phyloP scores from a whole-genome alignment of 2,797 vertebrate genomes.

The Pangasius djambal region DNA sequence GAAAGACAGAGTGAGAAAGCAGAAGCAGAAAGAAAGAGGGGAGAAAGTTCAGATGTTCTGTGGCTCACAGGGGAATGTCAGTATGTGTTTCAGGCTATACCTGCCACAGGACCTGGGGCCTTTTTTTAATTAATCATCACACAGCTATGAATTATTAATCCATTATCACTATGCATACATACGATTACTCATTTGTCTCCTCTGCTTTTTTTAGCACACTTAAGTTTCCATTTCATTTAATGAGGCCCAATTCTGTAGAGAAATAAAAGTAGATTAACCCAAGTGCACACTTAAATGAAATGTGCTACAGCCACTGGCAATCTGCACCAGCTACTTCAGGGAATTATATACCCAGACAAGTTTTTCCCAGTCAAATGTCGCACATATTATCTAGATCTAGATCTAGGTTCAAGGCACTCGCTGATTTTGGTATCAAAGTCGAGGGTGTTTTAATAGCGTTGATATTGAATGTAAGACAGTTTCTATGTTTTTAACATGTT shows the following conservation, averaged over 20 bases:
- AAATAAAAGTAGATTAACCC: constrained; percentile 57
- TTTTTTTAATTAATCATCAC: constrained; percentile 83
- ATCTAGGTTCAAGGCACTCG: background rate
- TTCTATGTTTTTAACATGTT: background rate
- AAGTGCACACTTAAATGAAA: constrained; percentile 53
- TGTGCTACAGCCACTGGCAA: constrained; percentile 27
- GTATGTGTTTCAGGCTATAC: constrained; percentile 73
- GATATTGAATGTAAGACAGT: constrained; percentile 4
- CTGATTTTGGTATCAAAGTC: constrained; percentile 11
- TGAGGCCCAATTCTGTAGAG: constrained; percentile 63
- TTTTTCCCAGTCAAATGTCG: constrained; percentile 16
- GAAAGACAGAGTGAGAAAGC: constrained; percentile 23
- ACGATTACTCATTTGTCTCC: constrained; percentile 65
- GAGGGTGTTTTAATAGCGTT: constrained; percentile 1
- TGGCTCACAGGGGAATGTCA: constrained; percentile 74
- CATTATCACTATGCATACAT: constrained; percentile 75
- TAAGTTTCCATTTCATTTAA: constrained; percentile 68
- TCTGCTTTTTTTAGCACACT: constrained; percentile 64
- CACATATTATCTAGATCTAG: constrained; percentile 26
- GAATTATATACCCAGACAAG: constrained; percentile 28
- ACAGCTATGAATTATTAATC: constrained; percentile 80
- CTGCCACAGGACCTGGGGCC: constrained; percentile 77
- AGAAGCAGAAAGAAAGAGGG: constrained; percentile 14
- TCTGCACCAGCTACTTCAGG: constrained; percentile 28
- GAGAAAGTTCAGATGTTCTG: constrained; percentile 63